A percentile compares a stretch with the other conserved stretches of the same genome.
These are phyloP conservation scores for Capitulum mitella DNA, from an alignment of 2,888 invertebrate genomes.

Conservation along the genomic window DNA sequence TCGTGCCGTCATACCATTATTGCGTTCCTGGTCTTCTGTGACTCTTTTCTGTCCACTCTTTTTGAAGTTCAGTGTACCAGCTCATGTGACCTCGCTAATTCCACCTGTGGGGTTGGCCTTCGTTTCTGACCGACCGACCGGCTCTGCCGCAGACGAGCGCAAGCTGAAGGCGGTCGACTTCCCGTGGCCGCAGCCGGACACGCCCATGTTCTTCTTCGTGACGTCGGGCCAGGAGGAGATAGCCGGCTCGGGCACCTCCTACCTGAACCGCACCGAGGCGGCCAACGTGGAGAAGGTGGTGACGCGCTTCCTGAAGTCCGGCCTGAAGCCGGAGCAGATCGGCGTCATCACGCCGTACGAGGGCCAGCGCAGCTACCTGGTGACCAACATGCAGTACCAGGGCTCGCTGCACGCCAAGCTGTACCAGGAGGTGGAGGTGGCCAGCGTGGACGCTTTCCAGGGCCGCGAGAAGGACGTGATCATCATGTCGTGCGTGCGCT, in stretches of 20 bases:
- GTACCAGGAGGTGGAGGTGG: constrained; percentile 98
- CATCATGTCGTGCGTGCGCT: constrained; percentile 96
- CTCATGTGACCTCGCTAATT: no score
- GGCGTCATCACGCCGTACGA: constrained; percentile 99
- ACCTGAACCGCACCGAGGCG: constrained; percentile 95
- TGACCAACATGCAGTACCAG: constrained; percentile 98
- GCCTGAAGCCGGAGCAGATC: constrained; percentile 95
- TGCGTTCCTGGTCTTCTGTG: no score
- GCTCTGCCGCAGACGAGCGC: constrained; percentile 80
- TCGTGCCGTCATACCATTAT: no score
- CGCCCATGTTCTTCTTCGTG: constrained; percentile 98
- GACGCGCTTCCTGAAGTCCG: constrained; percentile 86
- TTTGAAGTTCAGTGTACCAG: no score
- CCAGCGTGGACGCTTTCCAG: constrained; percentile 98
- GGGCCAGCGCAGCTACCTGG: constrained; percentile 93
- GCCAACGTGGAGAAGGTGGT: constrained; percentile 97
- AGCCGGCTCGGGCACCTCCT: constrained; percentile 96
- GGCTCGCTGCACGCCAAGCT: constrained; percentile 93
- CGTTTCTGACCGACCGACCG: no score
- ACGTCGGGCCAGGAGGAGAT: constrained; percentile 97
- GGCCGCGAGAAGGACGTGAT: constrained; percentile 98
- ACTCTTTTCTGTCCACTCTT: no score
- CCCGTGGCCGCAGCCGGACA: constrained; percentile 93
- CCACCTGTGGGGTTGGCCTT: no score
- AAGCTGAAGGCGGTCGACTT: constrained; percentile 85